Evolutionary conservation across 2,113 vertebrate genomes (phyloP), one percentile per base, ranked within the genome.

Genomic region (Romanogobio albipinnatus): DNA sequence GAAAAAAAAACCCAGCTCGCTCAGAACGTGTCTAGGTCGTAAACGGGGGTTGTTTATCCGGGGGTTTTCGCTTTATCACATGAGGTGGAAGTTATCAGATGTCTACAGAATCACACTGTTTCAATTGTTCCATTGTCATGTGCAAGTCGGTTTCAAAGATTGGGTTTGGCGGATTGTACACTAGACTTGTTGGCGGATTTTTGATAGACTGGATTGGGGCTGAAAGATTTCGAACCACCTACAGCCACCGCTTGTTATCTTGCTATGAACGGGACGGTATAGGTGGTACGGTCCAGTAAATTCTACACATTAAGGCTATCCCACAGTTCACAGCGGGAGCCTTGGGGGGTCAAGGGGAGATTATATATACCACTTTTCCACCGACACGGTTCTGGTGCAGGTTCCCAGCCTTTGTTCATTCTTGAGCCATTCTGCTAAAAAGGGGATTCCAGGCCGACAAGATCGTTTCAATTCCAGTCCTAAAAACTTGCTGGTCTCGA

Each of bases 61-160:
- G 74, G 59, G 76, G 73, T 71, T 70, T 73, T 78, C 81, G 26
- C 76, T 84, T 90, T 87, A 43, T 76, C 81, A 5, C 26, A 4
- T 33, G 85, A 84, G 85, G 19, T 76, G 22, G 62, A 83, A 80
- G 73, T 61, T 71, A 85, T 85, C 89, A 64, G 47, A 53, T 70
- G 79, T 61, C 85, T 75, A 15, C 29, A 86, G 77, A 45, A 84
- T 76, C 78, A 71, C 39, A 29, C 15, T 36, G 19, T 36, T 83
- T 47, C 19, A 66, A 13, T 77, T 75, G 74, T 80, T 89, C 9
- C 73, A 4, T 68, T 33, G 78, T 71, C 73, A 47, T 84, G 51
- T 49, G 15, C 78, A 62, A 62, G 24, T 26, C 14, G 0, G 43
- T 22, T 81, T 33, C 43, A 22, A 49, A 51, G 91, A 88, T 71